Conservation (phyloP, 2,797 vertebrate genomes). For the Rachycentron canadum region DNA sequence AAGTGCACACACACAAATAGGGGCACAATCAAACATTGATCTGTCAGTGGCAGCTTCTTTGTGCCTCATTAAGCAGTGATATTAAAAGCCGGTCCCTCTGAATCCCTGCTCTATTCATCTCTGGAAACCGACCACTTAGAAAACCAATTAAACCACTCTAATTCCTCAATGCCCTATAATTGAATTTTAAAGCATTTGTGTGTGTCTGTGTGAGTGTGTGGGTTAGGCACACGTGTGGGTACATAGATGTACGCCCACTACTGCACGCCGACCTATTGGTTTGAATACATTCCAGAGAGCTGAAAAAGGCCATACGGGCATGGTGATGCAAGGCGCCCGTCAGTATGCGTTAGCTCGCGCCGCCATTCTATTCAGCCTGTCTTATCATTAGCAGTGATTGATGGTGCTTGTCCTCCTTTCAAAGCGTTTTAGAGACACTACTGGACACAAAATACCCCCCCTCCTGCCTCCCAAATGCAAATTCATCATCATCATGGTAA, state of each 20-base stretch:
- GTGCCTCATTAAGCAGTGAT: conserved; percentile 84
- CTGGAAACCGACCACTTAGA: conserved; percentile 84
- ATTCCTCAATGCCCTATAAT: conserved; percentile 85
- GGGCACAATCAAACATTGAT: conserved; percentile 75
- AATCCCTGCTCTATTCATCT: conserved; percentile 81
- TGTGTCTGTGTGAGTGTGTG: conserved; percentile 21
- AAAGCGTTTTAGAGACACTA: conserved; percentile 55
- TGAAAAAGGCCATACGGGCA: conserved; percentile 47
- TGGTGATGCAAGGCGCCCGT: conserved; percentile 51
- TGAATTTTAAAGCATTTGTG: conserved; percentile 80
- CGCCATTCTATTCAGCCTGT: conserved; percentile 52
- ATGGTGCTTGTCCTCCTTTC: conserved; percentile 80
- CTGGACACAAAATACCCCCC: conserved; percentile 50
- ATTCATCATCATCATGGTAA: conserved; percentile 81
- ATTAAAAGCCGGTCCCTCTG: conserved; percentile 82
- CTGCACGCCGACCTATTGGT: conserved; percentile 33
- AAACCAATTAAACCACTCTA: conserved; percentile 87
- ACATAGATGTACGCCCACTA: conserved; percentile 32
- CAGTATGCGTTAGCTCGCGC: conserved; percentile 40
- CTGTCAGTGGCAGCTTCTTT: conserved; percentile 73
- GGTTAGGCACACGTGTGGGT: conserved; percentile 5
- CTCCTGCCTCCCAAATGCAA: conserved; percentile 64
- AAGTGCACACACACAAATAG: conserved; percentile 21
- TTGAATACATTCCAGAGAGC: conserved; percentile 61
- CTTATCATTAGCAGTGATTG: conserved; percentile 81